Conservation (phyloP, 2,888 invertebrate species). For the Copidosoma aretas region DNA sequence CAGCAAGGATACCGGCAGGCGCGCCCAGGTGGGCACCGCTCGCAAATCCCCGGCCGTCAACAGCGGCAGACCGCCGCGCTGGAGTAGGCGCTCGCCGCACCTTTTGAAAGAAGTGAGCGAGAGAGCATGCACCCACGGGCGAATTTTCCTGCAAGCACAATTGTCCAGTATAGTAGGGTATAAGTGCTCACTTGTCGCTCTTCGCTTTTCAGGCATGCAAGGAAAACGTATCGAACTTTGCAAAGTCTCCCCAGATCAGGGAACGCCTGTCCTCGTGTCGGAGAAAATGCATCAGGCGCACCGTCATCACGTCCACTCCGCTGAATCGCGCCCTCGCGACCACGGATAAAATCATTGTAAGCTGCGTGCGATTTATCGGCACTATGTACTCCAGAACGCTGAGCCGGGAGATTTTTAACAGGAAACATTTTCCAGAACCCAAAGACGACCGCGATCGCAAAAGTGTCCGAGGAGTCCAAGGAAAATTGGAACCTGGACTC, state of each 20-base stretch:
- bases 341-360: slow-evolving; percentile 45
- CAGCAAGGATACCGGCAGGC: slow-evolving; percentile 49
- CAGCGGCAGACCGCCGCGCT: slow-evolving; percentile 56
- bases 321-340: slow-evolving; percentile 52
- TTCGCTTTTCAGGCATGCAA: slow-evolving; percentile 56
- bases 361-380: too few relatives aligned
- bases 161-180: too few relatives aligned
- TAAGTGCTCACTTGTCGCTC: too few relatives aligned
- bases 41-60: slow-evolving; percentile 56
- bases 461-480: slow-evolving; percentile 58
- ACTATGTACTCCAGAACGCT: too few relatives aligned
- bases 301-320: slow-evolving; percentile 59
- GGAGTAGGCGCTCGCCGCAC: slow-evolving; percentile 56
- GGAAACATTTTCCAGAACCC: slow-evolving; percentile 44
- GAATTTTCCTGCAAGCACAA: too few relatives aligned
- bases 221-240: slow-evolving; percentile 60
- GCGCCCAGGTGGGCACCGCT: slow-evolving; percentile 53
- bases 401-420: neutral
- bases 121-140: too few relatives aligned
- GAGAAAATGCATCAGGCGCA: slow-evolving; percentile 60
- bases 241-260: slow-evolving; percentile 56
- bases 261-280: slow-evolving; percentile 57
- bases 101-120: slow-evolving; percentile 58
- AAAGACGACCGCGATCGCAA: slow-evolving; percentile 47
- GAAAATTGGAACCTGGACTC: slow-evolving; percentile 58